Base-by-base conservation (phyloP, 2,797 vertebrate genomes). In the Atherinosoma microstoma region DNA sequence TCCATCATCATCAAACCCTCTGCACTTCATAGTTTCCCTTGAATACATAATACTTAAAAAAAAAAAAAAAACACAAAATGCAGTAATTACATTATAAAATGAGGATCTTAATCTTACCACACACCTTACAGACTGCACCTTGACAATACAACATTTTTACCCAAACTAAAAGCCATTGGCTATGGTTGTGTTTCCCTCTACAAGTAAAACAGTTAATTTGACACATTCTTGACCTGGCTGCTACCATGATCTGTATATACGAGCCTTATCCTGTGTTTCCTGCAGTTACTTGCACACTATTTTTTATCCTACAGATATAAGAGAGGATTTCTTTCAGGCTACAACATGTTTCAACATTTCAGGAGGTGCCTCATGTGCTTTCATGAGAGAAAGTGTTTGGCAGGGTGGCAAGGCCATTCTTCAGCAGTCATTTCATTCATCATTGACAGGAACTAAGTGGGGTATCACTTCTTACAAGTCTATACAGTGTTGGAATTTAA, bases 401-500 rank as follows among this genome's bases (percentile, higher is more conserved):
- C 58, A 38, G 40, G 30, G 27, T 57, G 73, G 76, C 9, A 24
- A 4, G 59, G 68, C 66, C 84, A 81, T 84, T 83, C 70, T 78
- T 86, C 65, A 34, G 75, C 72, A 67, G 66, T 79, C 76, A 20
- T 77, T 89, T 84, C 80, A 89, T 89, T 87, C 83, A 74, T 32
- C 76, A 22, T 18, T 78, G 85, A 85, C 81, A 82, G 77, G 67
- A 86, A 70, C 77, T 45, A 18, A 82, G 68, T 69, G 76, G 72
- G 80, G 74, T 79, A 80, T 84, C 80, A 57, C 73, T 64, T 36
- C 75, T 49, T 83, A 82, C 89, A 90, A 86, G 90, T 91, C 87
- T 89, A 75, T 86, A 45, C 88, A 89, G 80, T 80, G 83, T 67
- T 30, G 85, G 88, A 88, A 91, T 91, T 84, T 32, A 67, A 77